These are phyloP conservation scores for Acrocephalus scirpaceus DNA, from an alignment of 2,797 vertebrate species.

Conservation along the genomic window DNA sequence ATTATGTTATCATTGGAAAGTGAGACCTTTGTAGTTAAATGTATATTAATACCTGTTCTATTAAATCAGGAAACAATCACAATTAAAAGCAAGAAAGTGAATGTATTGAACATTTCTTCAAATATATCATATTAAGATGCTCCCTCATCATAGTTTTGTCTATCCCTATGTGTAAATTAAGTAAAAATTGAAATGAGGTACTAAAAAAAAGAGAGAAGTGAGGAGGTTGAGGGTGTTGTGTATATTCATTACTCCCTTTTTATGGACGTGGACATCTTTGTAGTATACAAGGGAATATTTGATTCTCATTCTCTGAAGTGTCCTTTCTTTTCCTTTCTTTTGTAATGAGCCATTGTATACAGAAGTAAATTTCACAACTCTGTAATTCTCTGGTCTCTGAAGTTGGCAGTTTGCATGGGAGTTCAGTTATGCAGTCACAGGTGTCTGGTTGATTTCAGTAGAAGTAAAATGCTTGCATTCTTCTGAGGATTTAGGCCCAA, in stretches of 20 bases:
- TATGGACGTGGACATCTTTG: background rate
- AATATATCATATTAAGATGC: background rate
- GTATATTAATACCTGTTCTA: background rate
- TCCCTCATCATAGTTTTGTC: background rate
- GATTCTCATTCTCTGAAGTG: background rate
- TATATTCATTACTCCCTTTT: background rate
- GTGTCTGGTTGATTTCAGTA: background rate
- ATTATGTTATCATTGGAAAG: background rate
- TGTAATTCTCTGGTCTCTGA: background rate
- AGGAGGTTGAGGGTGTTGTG: background rate
- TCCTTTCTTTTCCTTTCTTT: background rate
- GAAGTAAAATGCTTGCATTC: background rate
- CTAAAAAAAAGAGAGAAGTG: background rate
- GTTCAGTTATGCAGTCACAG: background rate
- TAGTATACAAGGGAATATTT: background rate
- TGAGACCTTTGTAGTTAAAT: background rate
- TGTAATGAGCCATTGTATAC: background rate
- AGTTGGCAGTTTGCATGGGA: background rate
- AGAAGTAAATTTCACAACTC: background rate
- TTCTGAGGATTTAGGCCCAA: background rate
- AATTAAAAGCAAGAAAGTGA: background rate
- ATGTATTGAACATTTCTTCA: background rate
- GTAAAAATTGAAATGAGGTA: background rate
- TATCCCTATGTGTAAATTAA: background rate
- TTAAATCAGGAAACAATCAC: background rate